Conservation (phyloP, 1,140 invertebrate species). For the Bombus superbus region DNA sequence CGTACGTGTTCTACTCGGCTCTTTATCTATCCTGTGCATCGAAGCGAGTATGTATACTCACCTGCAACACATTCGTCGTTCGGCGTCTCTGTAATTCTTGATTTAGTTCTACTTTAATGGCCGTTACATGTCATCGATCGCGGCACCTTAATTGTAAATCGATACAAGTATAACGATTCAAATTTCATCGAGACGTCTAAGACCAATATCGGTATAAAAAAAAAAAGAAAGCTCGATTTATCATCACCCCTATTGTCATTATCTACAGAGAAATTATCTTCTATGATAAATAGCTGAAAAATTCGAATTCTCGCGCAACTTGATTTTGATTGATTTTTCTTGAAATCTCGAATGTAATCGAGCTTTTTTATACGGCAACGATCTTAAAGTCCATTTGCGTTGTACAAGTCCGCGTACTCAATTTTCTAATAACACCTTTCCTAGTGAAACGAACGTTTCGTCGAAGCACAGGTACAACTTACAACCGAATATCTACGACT, state of each 20-base stretch:
- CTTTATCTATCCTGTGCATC: constrained; percentile 24
- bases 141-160: no score
- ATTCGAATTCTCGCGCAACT: no score
- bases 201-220: no score
- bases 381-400: background rate
- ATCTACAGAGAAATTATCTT: no score
- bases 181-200: no score
- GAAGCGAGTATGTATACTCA: background rate
- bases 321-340: no score
- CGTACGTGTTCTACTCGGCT: constrained; percentile 22
- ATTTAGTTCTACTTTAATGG: background rate
- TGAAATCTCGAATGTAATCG: no score
- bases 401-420: background rate
- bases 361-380: background rate
- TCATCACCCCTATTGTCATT: no score
- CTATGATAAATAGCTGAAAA: no score
- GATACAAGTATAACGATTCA: no score
- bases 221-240: no score
- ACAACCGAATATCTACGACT: background rate
- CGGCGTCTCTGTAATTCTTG: background rate
- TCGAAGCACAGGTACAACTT: background rate
- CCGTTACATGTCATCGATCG: background rate
- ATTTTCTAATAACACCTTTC: background rate
- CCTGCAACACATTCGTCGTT: background rate
- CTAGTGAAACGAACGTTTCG: background rate